These are phyloP conservation scores for Melanotaenia boesemani DNA, from an alignment of 2,797 vertebrate genomes.

Conservation along the genomic window DNA sequence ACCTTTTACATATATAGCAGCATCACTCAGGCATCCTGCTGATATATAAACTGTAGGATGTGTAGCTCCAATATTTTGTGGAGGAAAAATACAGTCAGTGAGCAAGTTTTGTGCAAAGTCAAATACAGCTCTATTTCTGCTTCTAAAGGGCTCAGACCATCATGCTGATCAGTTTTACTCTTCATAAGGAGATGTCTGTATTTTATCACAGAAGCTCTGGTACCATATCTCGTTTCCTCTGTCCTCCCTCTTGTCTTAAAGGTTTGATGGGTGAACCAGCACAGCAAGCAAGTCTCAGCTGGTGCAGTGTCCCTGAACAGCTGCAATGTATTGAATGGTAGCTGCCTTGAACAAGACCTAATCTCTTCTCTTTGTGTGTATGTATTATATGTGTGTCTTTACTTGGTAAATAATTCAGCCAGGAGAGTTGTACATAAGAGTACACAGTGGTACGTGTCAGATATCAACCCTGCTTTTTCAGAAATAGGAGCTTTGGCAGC, in stretches of 20 bases:
- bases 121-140: neutral
- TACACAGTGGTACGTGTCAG: conserved; percentile 52
- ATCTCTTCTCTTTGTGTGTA: conserved; percentile 12
- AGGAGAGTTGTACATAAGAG: conserved; percentile 58
- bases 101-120: neutral
- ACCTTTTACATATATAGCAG: conserved; percentile 25
- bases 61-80: neutral
- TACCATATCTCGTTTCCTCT: neutral
- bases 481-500: conserved; percentile 63
- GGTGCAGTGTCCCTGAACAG: conserved; percentile 49
- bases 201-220: conserved; percentile 37
- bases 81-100: neutral
- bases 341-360: conserved; percentile 58
- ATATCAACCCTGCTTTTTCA: conserved; percentile 60
- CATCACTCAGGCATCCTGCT: neutral
- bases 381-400: conserved; percentile 29
- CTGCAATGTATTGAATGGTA: conserved; percentile 40
- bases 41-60: conserved; percentile 9
- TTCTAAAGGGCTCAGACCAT: conserved; percentile 9
- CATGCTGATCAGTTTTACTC: conserved; percentile 20
- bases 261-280: conserved; percentile 56
- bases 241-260: conserved; percentile 17
- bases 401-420: conserved; percentile 76
- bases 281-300: conserved; percentile 42
- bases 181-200: conserved; percentile 25